Evolutionary conservation across 1,140 invertebrate genomes (phyloP).

Genomic region (Lepidurus arcticus): DNA sequence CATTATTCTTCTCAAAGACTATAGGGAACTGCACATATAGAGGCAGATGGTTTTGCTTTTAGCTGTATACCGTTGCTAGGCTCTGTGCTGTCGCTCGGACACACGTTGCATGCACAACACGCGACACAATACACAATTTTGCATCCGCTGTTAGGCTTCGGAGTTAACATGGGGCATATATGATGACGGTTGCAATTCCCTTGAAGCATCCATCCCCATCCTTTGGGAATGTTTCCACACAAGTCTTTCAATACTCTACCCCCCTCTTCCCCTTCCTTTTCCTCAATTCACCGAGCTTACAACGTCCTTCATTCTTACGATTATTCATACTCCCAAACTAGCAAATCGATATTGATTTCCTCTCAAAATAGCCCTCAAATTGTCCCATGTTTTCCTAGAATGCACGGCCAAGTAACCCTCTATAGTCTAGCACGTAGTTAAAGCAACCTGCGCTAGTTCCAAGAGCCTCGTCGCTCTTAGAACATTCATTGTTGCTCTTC

Average conservation of each 20-base stretch:
- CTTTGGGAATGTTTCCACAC: background rate
- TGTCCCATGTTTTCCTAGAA: too few relatives aligned
- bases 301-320: background rate
- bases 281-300: background rate
- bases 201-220: background rate
- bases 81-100: background rate
- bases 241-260: background rate
- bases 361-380: too few relatives aligned
- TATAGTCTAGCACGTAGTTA: too few relatives aligned
- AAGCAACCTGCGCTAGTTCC: too few relatives aligned
- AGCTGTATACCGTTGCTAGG: background rate
- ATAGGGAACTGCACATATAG: background rate
- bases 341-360: too few relatives aligned
- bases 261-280: background rate
- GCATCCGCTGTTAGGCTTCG: background rate
- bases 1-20: conserved; percentile 19
- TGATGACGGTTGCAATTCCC: background rate
- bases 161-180: background rate
- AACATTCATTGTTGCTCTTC: too few relatives aligned
- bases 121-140: conserved; percentile 7
- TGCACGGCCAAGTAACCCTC: too few relatives aligned
- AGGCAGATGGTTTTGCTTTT: conserved; percentile 4
- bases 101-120: background rate
- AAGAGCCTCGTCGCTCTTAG: too few relatives aligned
- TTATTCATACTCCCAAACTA: too few relatives aligned